A percentile compares a stretch with the other conserved stretches of the same genome.
These are phyloP conservation scores for Ispidina lecontei DNA, from an alignment of 2,797 vertebrate genomes.

Conservation along the genomic window DNA sequence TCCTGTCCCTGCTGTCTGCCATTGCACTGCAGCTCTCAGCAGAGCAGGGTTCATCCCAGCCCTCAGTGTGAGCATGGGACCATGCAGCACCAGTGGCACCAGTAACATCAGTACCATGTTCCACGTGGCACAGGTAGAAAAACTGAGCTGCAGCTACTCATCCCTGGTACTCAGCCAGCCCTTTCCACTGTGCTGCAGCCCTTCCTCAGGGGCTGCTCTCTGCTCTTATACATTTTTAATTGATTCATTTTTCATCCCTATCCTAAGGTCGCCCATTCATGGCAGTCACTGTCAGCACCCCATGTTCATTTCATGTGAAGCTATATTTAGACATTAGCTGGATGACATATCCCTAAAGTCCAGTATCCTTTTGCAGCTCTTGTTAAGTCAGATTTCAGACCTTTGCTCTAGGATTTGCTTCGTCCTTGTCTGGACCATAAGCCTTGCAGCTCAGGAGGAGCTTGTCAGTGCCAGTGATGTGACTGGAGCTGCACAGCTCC, in stretches of 20 bases:
- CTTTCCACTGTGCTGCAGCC: neutral
- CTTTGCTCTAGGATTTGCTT: neutral
- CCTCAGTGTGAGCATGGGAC: neutral
- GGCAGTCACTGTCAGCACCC: conserved; percentile 9
- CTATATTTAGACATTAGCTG: conserved; percentile 53
- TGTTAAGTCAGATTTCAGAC: conserved; percentile 8
- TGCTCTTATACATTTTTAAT: conserved; percentile 66
- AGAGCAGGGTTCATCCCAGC: neutral
- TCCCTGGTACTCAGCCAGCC: neutral
- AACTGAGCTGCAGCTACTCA: neutral
- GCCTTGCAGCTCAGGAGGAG: neutral
- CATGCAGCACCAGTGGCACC: too few species aligned
- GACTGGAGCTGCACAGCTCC: neutral
- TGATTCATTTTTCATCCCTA: conserved; percentile 61
- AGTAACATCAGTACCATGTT: neutral
- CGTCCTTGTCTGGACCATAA: neutral
- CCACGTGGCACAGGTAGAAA: neutral
- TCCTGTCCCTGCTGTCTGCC: neutral
- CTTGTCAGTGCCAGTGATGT: rapidly evolving
- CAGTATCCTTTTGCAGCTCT: neutral
- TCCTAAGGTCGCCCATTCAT: neutral
- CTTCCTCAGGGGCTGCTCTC: neutral
- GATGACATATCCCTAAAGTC: conserved; percentile 4
- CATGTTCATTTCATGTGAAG: conserved; percentile 28
- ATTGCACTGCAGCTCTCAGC: neutral